Percentiles rank a stretch among this genome's conserved stretches.
These are phyloP conservation scores for Amiota communis DNA, from an alignment of 2,888 invertebrate species.

Conservation along the genomic window DNA sequence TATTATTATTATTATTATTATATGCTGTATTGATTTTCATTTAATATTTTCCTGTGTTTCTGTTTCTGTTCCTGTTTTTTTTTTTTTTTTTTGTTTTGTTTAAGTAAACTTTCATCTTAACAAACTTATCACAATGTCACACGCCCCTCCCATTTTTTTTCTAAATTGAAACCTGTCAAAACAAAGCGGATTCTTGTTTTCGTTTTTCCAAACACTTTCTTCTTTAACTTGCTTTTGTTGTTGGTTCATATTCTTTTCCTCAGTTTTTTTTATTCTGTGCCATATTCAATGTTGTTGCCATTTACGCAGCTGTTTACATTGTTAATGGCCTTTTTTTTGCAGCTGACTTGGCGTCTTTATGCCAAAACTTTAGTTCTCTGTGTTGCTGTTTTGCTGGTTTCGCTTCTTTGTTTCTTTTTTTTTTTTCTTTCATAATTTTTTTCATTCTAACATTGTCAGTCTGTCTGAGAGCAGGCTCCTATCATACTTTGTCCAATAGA, in stretches of 20 bases:
- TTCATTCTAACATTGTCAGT: slow-evolving; percentile 18
- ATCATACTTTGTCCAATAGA: too few species aligned
- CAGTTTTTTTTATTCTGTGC: slow-evolving; percentile 32
- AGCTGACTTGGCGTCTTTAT: slow-evolving; percentile 54
- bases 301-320: slow-evolving; percentile 66
- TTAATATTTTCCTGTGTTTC: slow-evolving; percentile 6
- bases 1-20: too few species aligned
- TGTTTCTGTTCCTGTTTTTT: too few species aligned
- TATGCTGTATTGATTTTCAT: neutral
- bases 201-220: slow-evolving; percentile 19
- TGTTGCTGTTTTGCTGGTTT: neutral
- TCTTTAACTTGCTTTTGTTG: neutral
- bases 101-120: slow-evolving; percentile 12
- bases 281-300: slow-evolving; percentile 36
- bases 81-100: slow-evolving; percentile 1
- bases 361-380: neutral
- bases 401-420: neutral
- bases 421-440: neutral
- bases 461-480: neutral
- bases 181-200: slow-evolving; percentile 54
- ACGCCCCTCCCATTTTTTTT: neutral
- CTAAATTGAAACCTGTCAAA: slow-evolving; percentile 59
- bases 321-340: slow-evolving; percentile 62
- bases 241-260: neutral
- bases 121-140: neutral